Base-by-base conservation (phyloP, 2,797 vertebrate species). In the Danionella dracula region DNA sequence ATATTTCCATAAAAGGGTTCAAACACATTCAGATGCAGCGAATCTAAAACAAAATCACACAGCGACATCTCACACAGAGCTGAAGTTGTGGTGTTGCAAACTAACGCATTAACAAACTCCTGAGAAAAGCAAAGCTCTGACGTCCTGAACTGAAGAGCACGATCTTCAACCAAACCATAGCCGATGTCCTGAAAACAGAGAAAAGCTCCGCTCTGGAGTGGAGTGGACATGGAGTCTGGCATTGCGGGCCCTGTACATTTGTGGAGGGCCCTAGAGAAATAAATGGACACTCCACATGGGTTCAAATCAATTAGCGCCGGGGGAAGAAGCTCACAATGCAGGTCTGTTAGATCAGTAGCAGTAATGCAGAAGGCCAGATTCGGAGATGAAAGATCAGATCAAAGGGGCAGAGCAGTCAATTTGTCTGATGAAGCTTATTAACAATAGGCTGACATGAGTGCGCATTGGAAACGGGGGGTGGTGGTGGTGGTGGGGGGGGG, bases 21-120 rank as follows among this genome's bases (percentile, higher is more conserved):
- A n/a, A n/a, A n/a, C n/a, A n/a, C n/a, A n/a, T n/a, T n/a, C n/a
- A n/a, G n/a, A n/a, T n/a, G n/a, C n/a, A n/a, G n/a, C n/a, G n/a
- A n/a, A n/a, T n/a, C n/a, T n/a, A n/a, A n/a, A n/a, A n/a, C n/a
- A n/a, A n/a, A n/a, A n/a, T n/a, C n/a, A n/a, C n/a, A n/a, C n/a
- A n/a, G n/a, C n/a, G n/a, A n/a, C n/a, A n/a, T n/a, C n/a, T n/a
- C n/a, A n/a, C n/a, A n/a, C n/a, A n/a, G n/a, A n/a, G n/a, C n/a
- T n/a, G n/a, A n/a, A n/a, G n/a, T n/a, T n/a, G n/a, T n/a, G n/a
- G n/a, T n/a, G n/a, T n/a, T n/a, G n/a, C n/a, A n/a, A n/a, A n/a
- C n/a, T 90, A 88, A 90, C 85, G 80, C 82, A 71, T 81, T 80
- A 83, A 87, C 83, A 81, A 89, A 81, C 83, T 80, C 87, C 79